These are phyloP conservation scores for Tinea pellionella DNA, from an alignment of 2,888 invertebrate genomes.

Conservation along the genomic window DNA sequence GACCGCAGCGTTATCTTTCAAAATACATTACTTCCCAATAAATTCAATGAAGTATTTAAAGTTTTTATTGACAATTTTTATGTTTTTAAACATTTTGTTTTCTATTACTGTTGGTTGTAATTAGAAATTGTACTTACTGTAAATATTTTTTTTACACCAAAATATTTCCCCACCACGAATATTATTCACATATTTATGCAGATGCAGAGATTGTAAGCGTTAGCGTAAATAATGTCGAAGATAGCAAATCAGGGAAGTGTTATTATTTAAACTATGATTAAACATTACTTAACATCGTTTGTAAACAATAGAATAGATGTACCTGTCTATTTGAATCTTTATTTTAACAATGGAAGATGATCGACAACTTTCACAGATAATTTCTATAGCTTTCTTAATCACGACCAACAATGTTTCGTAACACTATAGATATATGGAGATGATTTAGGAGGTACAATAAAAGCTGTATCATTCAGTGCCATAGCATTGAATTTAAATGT, in stretches of 20 bases:
- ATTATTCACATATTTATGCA: too few species aligned
- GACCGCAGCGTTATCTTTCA: conserved; percentile 1
- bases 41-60: neutral
- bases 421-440: neutral
- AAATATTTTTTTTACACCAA: too few species aligned
- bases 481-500: neutral
- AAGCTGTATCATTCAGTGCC: neutral
- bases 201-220: too few species aligned
- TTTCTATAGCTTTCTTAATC: neutral
- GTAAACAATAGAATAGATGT: neutral
- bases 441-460: neutral
- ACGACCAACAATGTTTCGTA: neutral
- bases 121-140: too few species aligned
- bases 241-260: too few species aligned
- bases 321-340: neutral
- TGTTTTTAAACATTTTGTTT: too few species aligned
- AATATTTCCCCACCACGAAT: too few species aligned
- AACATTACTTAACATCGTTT: neutral
- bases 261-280: too few species aligned
- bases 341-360: conserved; percentile 4
- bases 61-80: too few species aligned
- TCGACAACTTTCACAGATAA: conserved; percentile 3
- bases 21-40: neutral
- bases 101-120: too few species aligned
- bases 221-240: too few species aligned